Conservation (phyloP, 2,113 vertebrate genomes). For the Shinisaurus crocodilurus region DNA sequence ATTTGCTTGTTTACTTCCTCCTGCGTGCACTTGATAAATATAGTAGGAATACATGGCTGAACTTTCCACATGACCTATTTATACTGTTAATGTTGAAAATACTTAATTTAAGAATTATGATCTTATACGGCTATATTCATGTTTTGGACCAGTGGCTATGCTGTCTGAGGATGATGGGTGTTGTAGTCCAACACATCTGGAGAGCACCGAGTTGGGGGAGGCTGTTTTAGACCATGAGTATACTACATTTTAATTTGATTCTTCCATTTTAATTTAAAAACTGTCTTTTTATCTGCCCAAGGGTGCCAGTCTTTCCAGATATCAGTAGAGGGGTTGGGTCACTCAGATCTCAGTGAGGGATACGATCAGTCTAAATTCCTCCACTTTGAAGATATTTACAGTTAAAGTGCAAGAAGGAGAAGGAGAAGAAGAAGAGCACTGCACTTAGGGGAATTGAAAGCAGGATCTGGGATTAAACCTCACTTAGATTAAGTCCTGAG, state of each 20-base stretch:
- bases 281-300: neutral
- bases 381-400: neutral
- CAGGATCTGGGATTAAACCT: neutral
- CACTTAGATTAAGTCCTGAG: neutral
- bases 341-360: no score
- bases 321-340: neutral
- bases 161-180: no score
- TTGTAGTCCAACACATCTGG: no score
- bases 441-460: neutral
- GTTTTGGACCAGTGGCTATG: neutral
- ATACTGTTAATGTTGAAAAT: neutral
- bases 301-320: neutral
- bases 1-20: slow-evolving; percentile 13
- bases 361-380: neutral
- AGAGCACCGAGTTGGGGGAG: no score
- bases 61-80: neutral
- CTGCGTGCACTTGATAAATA: neutral
- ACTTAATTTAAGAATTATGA: neutral
- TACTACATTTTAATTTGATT: neutral
- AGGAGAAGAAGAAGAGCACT: neutral
- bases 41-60: neutral
- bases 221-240: neutral
- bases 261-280: neutral
- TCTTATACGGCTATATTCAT: neutral
- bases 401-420: neutral